Conservation (phyloP, 2,113 vertebrate species). For the Coracopsis vasa region DNA sequence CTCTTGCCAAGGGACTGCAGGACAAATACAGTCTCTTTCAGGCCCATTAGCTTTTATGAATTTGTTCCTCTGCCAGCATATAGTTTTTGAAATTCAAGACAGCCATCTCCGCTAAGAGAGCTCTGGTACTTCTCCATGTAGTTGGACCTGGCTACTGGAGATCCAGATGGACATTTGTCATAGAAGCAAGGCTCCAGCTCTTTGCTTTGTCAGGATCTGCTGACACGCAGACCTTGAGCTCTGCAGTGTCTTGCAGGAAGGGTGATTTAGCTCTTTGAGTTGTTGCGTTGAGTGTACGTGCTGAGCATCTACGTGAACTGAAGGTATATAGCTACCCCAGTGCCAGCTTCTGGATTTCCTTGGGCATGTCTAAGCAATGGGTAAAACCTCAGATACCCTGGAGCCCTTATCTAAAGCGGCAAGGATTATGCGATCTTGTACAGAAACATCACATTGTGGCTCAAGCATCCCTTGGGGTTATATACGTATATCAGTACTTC, state of each 20-base stretch:
- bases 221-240: neutral
- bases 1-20: slow-evolving; percentile 43
- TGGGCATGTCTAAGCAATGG: neutral
- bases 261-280: neutral
- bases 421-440: neutral
- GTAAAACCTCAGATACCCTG: neutral
- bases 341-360: neutral
- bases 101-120: neutral
- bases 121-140: neutral
- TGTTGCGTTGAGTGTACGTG: neutral
- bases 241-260: neutral
- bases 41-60: slow-evolving; percentile 58
- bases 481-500: neutral
- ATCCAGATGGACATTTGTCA: neutral
- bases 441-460: neutral
- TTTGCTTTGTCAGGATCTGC: neutral
- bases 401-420: neutral
- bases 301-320: neutral
- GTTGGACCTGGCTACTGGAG: neutral
- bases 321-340: neutral
- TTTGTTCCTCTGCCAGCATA: slow-evolving; percentile 29
- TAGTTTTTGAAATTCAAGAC: neutral
- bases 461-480: neutral
- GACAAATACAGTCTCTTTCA: slow-evolving; percentile 54
- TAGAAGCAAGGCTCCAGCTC: neutral